phyloP scores from a whole-genome alignment of 2,797 vertebrate species.

The Pteronotus mesoamericanus region DNA sequence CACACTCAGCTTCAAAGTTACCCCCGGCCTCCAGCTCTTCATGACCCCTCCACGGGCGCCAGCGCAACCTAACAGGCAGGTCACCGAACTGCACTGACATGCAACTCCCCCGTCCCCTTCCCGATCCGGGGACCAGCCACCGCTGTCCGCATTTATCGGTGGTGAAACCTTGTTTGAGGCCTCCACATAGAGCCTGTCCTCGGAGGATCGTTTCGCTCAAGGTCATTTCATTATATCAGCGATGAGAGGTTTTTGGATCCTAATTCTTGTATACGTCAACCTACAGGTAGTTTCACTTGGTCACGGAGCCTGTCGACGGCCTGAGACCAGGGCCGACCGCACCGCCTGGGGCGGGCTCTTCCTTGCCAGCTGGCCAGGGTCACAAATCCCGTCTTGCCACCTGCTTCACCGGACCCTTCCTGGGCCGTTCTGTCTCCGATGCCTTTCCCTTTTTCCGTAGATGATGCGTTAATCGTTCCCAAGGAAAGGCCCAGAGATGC shows the following conservation, averaged over 20 bases:
- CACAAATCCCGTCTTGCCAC: neutral
- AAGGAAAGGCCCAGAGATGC: neutral
- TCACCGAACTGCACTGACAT: accelerated
- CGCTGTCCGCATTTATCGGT: accelerated
- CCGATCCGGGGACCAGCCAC: accelerated
- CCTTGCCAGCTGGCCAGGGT: neutral
- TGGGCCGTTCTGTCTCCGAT: accelerated
- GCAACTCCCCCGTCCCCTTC: neutral
- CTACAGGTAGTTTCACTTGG: neutral
- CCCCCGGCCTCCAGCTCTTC: neutral
- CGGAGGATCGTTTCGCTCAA: accelerated
- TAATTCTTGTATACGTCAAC: neutral
- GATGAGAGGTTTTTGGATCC: neutral
- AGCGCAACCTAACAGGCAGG: neutral
- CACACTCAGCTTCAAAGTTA: neutral
- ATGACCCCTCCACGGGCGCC: neutral
- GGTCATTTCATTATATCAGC: neutral
- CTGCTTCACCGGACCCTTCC: neutral
- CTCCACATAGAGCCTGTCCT: accelerated
- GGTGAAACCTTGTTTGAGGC: too few species aligned
- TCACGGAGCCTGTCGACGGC: neutral
- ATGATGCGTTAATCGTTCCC: accelerated
- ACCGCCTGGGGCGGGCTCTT: neutral
- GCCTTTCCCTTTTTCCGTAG: neutral
- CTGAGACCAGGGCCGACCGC: neutral